These are phyloP conservation scores for Phenganax marumi DNA, from an alignment of 92 coral and sea anemone species.

Conservation along the genomic window DNA sequence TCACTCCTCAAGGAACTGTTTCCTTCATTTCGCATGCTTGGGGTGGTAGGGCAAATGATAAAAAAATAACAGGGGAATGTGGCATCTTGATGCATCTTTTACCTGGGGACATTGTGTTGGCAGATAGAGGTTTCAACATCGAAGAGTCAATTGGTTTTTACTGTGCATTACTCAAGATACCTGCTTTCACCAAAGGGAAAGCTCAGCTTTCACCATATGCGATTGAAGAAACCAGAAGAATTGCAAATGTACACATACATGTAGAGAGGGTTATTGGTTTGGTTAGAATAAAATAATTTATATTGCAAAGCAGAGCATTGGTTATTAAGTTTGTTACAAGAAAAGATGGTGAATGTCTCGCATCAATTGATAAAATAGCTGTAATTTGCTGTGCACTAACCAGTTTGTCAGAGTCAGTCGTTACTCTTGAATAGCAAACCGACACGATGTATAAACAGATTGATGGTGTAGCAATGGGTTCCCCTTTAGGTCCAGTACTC, in stretches of 20 bases:
- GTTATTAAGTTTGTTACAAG: no score
- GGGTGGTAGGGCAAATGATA: conserved; percentile 4
- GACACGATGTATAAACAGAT: no score
- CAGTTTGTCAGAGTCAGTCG: no score
- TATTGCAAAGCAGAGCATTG: not conserved
- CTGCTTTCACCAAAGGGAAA: not conserved
- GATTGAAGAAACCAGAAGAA: no score
- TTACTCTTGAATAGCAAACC: no score
- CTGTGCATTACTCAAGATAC: not conserved
- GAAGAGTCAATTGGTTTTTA: not conserved
- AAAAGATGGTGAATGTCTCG: no score
- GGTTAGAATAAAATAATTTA: not conserved
- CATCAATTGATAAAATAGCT: no score
- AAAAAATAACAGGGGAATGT: not conserved
- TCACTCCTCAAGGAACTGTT: not conserved
- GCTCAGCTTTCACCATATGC: not conserved
- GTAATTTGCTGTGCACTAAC: no score
- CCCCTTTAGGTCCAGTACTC: no score
- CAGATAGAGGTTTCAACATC: not conserved
- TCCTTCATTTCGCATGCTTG: not conserved
- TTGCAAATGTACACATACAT: not conserved
- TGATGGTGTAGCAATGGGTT: no score
- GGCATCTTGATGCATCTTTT: not conserved
- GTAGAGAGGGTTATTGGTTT: not conserved
- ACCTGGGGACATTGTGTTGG: not conserved